Base-by-base conservation (phyloP, 2,888 invertebrate species). In the Urechis unicinctus region DNA sequence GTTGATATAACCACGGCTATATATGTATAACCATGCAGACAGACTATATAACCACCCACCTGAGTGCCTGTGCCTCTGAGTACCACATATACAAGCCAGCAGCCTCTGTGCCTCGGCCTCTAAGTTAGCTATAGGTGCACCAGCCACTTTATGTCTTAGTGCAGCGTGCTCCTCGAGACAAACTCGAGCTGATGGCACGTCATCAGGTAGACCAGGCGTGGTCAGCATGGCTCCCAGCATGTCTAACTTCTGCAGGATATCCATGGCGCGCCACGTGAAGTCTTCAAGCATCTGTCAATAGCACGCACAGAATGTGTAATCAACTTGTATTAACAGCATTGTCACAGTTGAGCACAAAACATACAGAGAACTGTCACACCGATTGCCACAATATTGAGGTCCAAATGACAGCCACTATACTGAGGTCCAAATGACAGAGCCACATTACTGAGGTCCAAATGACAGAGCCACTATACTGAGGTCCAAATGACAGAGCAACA, bases 241-340 rank as follows among this genome's bases (percentile, higher is more conserved):
- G 71, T 96, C 95, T 59, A 96, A 83, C 61, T 92, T 85, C 76
- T 93, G 92, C 60, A 95, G 83, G 62, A 95, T 83, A 78, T 97
- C 96, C 50, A 90, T 88, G 1, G 93, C 91, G 81, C 93, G 92
- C 92, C 94, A 95, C 69, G 90, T 88, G 78, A 96, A 89, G 74
- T 94, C 93, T 81, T 97, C 96, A 68, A 95, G 85, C 56, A 92
- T 91, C 82, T 84, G 67, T 6, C 71, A 25, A n/a, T 25, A 53
- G 17, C 5, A 48, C 6, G 9, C 36, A 13, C 36, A 13, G 9
- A 13, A 36, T 17, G 13, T 36, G 9, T n/a, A n/a, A n/a, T n/a
- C n/a, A n/a, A n/a, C n/a, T n/a, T n/a, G n/a, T n/a, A n/a, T n/a
- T n/a, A n/a, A n/a, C n/a, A n/a, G n/a, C n/a, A n/a, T n/a, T n/a